Evolutionary conservation across 2,797 vertebrate genomes (phyloP).

Genomic region (Tinamus major): DNA sequence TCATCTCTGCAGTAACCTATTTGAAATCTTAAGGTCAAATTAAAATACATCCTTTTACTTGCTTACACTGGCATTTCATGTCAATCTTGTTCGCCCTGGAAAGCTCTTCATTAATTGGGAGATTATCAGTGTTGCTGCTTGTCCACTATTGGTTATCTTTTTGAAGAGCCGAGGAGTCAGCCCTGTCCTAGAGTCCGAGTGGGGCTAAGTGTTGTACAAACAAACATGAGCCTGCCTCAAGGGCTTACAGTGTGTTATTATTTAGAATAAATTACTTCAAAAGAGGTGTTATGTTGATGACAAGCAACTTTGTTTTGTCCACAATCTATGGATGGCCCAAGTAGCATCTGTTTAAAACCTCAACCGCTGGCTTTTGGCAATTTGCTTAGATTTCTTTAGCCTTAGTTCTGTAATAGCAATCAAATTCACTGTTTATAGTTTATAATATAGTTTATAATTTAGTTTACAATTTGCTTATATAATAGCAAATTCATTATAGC

Average conservation of each 20-base stretch:
- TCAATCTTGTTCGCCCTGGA: not conserved
- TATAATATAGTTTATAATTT: too few relatives aligned
- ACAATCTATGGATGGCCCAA: not conserved
- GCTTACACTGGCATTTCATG: not conserved
- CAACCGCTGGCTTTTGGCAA: not conserved
- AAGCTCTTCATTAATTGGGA: not conserved
- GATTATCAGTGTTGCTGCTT: not conserved
- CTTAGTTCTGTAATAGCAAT: not conserved
- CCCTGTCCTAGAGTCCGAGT: not conserved
- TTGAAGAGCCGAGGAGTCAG: not conserved
- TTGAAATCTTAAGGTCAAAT: slow-evolving; percentile 4
- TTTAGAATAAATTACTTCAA: not conserved
- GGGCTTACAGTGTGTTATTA: not conserved
- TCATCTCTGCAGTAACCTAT: not conserved
- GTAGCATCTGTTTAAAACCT: not conserved
- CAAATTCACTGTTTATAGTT: not conserved
- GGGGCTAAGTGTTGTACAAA: not conserved
- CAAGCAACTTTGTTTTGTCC: not conserved
- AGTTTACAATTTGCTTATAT: too few relatives aligned
- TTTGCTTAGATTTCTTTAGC: not conserved
- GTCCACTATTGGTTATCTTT: not conserved
- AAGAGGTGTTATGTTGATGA: not conserved
- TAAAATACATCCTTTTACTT: not conserved
- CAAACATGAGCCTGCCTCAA: not conserved
- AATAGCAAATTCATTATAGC: too few relatives aligned